phyloP scores from a whole-genome alignment of 2,113 vertebrate species.

The Semnopithecus entellus region DNA sequence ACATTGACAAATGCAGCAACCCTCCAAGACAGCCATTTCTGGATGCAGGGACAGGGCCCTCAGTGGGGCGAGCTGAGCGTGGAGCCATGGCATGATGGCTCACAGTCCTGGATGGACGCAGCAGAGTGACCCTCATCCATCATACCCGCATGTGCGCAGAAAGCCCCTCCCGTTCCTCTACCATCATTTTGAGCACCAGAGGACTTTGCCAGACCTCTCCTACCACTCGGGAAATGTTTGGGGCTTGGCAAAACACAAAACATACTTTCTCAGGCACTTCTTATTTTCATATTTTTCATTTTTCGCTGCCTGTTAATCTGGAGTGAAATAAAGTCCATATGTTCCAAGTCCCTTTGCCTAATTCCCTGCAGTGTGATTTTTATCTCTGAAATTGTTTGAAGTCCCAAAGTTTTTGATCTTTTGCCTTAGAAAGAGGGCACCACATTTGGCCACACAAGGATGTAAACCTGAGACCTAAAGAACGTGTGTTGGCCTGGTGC shows the following conservation, averaged over 20 bases:
- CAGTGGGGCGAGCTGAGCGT: fast-evolving
- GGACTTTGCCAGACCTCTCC: background rate
- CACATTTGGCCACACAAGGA: background rate
- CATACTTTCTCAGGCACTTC: background rate
- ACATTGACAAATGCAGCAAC: background rate
- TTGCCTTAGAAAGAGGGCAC: background rate
- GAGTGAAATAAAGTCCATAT: background rate
- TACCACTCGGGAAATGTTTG: fast-evolving
- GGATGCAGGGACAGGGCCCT: background rate
- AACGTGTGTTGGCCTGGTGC: background rate
- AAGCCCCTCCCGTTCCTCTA: background rate
- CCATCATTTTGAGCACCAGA: fast-evolving
- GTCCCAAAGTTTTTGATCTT: background rate
- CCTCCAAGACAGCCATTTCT: background rate
- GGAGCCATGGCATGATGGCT: background rate
- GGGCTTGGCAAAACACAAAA: background rate
- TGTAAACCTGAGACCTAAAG: background rate
- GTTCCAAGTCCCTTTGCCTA: background rate
- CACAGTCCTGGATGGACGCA: too few relatives aligned
- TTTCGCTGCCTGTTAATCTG: background rate
- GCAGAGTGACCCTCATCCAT: fast-evolving
- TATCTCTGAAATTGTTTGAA: background rate
- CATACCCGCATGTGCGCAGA: background rate
- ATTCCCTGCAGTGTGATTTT: background rate
- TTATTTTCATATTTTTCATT: background rate